Evolutionary conservation across 2,888 invertebrate species (phyloP), one percentile per base, ranked within the genome.

Genomic region (Drosophila kanekoi): DNA sequence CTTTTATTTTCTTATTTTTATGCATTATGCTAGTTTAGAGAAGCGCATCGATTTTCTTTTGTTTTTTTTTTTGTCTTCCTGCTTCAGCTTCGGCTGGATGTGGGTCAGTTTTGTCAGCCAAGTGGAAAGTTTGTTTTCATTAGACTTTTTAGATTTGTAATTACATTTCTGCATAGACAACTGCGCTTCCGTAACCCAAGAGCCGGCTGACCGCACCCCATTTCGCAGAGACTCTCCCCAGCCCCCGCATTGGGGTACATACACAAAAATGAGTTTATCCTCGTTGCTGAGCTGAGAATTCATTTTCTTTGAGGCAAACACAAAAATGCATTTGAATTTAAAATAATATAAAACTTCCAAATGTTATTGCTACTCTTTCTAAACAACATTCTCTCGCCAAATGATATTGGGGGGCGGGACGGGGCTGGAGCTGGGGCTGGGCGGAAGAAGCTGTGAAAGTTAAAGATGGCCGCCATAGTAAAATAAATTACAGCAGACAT

Each of bases 401-500:
- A 53, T 38, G 28, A 16, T 38, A 13, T 8, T 10, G 18, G 58
- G 4, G 23, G 23, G 6, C 6, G 23, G 1, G 23, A 8, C 23
- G 23, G 1, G 23, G 23, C 11, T 13, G 10, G 14, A 14, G 20
- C 20, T 18, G 20, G 28, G 9, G 45, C 18, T 16, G 48, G 37
- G 37, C 63, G 69, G 37, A 57, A 51, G 62, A 58, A 37, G 62
- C 41, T 51, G 59, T 38, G 63, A 51, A 35, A 74, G 84, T 75
- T 62, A 90, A 87, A 89, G 83, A 89, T 90, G 88, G 86, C 81
- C 85, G 84, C 84, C 87, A 77, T 89, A 89, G 90, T 90, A 89
- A 90, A 89, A 89, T 83, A 87, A 90, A 89, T 89, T 90, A 89
- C 89, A 86, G 91, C 90, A 90, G 91, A 91, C 91, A 90, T 91